Conservation (phyloP, 2,113 vertebrate species). For the Lampris incognitus region DNA sequence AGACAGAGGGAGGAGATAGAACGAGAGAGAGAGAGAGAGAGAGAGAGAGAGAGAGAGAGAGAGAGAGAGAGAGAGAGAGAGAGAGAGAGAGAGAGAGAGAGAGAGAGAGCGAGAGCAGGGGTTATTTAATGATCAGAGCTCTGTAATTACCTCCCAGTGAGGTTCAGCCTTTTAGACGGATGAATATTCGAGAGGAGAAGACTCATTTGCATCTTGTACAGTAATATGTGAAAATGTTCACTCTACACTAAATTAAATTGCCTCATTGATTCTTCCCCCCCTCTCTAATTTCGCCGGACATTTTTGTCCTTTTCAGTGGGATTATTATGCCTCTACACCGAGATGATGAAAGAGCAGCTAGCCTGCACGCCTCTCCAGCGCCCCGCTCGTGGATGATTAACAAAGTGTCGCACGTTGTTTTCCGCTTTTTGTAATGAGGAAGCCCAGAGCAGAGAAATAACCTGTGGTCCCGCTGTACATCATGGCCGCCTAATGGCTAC, state of each 20-base stretch:
- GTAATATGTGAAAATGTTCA: constrained; percentile 75
- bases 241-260: constrained; percentile 72
- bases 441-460: no score
- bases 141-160: constrained; percentile 75
- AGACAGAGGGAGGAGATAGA: neutral
- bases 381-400: constrained; percentile 54
- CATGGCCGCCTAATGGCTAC: no score
- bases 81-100: constrained; percentile 6
- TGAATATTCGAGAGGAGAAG: constrained; percentile 73
- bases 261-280: constrained; percentile 59
- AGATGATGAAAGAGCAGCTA: constrained; percentile 39
- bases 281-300: constrained; percentile 27
- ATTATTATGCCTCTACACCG: constrained; percentile 49
- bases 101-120: constrained; percentile 50
- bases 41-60: constrained; percentile 1
- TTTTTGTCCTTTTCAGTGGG: constrained; percentile 50
- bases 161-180: constrained; percentile 75
- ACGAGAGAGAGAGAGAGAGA: constrained; percentile 19
- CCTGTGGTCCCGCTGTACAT: no score
- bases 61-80: constrained; percentile 22
- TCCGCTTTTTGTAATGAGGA: constrained; percentile 36
- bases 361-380: constrained; percentile 34
- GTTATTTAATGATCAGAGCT: constrained; percentile 75
- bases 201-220: constrained; percentile 79
- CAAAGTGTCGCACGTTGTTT: constrained; percentile 54